Evolutionary conservation across 2,113 vertebrate genomes (phyloP), one percentile per base, ranked within the genome.

Genomic region (Nibea albiflora): DNA sequence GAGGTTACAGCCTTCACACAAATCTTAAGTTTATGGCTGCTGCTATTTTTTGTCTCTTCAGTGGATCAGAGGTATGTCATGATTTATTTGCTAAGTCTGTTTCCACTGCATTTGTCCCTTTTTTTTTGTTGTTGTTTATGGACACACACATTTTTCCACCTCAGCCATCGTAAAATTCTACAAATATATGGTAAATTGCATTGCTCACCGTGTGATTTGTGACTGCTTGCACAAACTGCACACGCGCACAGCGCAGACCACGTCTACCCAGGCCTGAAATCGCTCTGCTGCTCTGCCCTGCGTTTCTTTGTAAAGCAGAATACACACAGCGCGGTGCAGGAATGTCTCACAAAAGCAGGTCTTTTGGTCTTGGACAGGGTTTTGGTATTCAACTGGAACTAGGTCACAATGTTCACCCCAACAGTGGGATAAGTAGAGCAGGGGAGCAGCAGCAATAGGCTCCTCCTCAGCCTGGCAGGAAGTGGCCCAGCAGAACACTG

Each of bases 291-390:
- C 69, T 63, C 65, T 70, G 54, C 75, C 65, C 66, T 60, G 61
- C 54, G 64, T 78, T 76, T 80, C 84, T 89, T 60, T 85, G 66
- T 76, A 73, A 84, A 64, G 83, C 88, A 80, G 89, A 87, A 81
- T 74, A 70, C 80, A 76, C 87, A 76, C 84, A 85, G 86, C 68
- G 49, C 85, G 81, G 78, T 61, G 71, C 83, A 86, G 92, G 92
- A 94, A 94, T 92, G 86, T 88, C 80, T 90, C 89, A 93, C 92
- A 89, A 92, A 92, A 91, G 88, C 87, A 73, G 78, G 87, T 88
- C 78, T 90, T 86, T 90, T 57, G 81, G 68, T 87, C 70, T 87
- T 88, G 90, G 88, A 90, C 63, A 35, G 75, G 80, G 76, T 84
- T 90, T 90, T 80, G 85, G 91, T 93, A 90, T 88, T 92, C 85